Evolutionary conservation across 2,113 vertebrate species (phyloP).

Genomic region (Toxostoma redivivum): DNA sequence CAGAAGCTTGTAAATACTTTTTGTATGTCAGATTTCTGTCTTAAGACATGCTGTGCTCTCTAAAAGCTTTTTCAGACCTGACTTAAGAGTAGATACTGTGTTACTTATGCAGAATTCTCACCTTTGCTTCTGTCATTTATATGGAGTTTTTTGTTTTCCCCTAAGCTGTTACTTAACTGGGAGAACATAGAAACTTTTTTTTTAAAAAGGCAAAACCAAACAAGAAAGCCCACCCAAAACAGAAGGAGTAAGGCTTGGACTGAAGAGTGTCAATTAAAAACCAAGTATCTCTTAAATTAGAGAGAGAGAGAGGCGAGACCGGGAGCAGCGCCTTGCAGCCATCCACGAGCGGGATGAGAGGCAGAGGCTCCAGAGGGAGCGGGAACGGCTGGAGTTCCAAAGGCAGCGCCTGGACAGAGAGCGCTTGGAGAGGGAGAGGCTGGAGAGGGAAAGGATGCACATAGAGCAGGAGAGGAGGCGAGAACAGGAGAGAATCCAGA

Average conservation of each 20-base stretch:
- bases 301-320: conserved; percentile 82
- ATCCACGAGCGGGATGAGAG: conserved; percentile 87
- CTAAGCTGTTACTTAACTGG: not conserved
- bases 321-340: conserved; percentile 86
- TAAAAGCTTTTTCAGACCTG: not conserved
- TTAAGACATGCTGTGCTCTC: accelerated
- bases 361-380: conserved; percentile 83
- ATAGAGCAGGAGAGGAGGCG: conserved; percentile 90
- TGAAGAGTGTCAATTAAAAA: not conserved
- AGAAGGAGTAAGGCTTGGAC: not conserved
- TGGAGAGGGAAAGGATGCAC: conserved; percentile 89
- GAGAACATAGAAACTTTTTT: not conserved
- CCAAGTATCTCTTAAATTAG: not conserved
- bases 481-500: conserved; percentile 92
- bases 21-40: not conserved
- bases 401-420: conserved; percentile 88
- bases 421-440: conserved; percentile 87
- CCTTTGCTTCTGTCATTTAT: not conserved
- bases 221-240: not conserved
- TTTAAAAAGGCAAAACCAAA: too few relatives aligned
- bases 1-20: not conserved
- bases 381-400: conserved; percentile 86
- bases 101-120: not conserved
- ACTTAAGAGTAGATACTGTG: not conserved
- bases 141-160: not conserved